A percentile compares a stretch with the other conserved stretches of the same genome.
Conservation (phyloP, 2,888 invertebrate genomes). For the Hybos culiciformis region DNA sequence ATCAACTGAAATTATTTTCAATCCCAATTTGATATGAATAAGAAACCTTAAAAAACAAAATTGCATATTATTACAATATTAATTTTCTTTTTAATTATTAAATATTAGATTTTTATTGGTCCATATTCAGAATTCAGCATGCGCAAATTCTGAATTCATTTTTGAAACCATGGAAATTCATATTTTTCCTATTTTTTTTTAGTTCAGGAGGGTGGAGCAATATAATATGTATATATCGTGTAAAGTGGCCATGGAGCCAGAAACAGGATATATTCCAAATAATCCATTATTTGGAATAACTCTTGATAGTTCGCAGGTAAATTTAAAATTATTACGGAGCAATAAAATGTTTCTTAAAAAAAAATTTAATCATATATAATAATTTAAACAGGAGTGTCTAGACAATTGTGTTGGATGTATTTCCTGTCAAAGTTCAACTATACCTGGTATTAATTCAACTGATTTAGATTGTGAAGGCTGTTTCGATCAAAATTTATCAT, state of each 20-base stretch:
- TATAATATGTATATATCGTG: slow-evolving; percentile 37
- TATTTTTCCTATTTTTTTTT: too few relatives aligned
- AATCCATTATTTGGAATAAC: slow-evolving; percentile 38
- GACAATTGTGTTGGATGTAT: slow-evolving; percentile 36
- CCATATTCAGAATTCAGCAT: too few relatives aligned
- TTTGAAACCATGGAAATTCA: too few relatives aligned
- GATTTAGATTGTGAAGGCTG: slow-evolving; percentile 37
- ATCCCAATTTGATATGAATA: too few relatives aligned
- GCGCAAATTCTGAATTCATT: too few relatives aligned
- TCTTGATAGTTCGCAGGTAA: slow-evolving; percentile 37
- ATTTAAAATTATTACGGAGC: slow-evolving; percentile 17
- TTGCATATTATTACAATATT: too few relatives aligned
- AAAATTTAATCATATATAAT: slow-evolving; percentile 1
- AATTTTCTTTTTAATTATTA: too few relatives aligned
- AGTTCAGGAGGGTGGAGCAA: slow-evolving; percentile 38
- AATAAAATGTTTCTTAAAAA: background rate
- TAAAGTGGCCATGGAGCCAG: slow-evolving; percentile 38
- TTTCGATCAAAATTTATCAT: slow-evolving; percentile 26
- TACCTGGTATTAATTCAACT: slow-evolving; percentile 31
- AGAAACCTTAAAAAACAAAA: too few relatives aligned
- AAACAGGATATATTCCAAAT: slow-evolving; percentile 37
- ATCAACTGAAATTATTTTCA: too few relatives aligned
- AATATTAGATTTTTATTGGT: too few relatives aligned
- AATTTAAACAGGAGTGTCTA: slow-evolving; percentile 34
- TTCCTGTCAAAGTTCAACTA: slow-evolving; percentile 35